Evolutionary conservation across 2,888 invertebrate genomes (phyloP), one percentile per base, ranked within the genome.

Genomic region (Diaperis boleti): DNA sequence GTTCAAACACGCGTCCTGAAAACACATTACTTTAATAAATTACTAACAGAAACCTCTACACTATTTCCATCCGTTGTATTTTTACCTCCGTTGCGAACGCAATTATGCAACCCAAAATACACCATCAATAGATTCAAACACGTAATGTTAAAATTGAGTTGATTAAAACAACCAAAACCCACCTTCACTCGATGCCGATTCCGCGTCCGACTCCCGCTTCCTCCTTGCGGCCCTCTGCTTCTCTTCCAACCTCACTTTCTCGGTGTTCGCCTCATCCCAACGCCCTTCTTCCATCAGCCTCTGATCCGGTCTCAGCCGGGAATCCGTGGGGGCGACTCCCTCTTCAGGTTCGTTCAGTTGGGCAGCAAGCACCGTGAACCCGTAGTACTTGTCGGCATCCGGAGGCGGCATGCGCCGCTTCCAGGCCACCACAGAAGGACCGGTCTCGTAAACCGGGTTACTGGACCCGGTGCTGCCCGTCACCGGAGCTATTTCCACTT

Each of bases 331-430:
- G 49, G 97, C 96, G 18, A 98, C 90, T 0, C 75, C 92, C 3
- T 90, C 88, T 82, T 99, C 99, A 41, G 87, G 86, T 83, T 99
- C 98, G 83, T 99, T 99, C 73, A 99, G 84, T 83, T 99, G 97
- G 78, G 96, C 92, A 55, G 99, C 97, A 74, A 99, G 85, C 79
- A 92, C 84, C 42, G 98, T 98, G 83, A 98, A 98, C 83, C 93
- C 91, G 84, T 99, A 99, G 86, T 91, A 95, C 83, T 85, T 87
- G 69, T 89, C 89, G 52, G 86, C 82, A 74, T 89, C 88, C 0
- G 82, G 77, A 80, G 92, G 88, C 59, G 94, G 91, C 72, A 88
- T 81, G 67, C 89, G 88, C 62, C 95, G 87, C 79, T 92, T 89
- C 99, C 99, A 99, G 63, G 96, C 89, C 39, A 90, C 80, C 67